Conservation (phyloP, 2,797 vertebrate genomes). For the Loriculus beryllinus region DNA sequence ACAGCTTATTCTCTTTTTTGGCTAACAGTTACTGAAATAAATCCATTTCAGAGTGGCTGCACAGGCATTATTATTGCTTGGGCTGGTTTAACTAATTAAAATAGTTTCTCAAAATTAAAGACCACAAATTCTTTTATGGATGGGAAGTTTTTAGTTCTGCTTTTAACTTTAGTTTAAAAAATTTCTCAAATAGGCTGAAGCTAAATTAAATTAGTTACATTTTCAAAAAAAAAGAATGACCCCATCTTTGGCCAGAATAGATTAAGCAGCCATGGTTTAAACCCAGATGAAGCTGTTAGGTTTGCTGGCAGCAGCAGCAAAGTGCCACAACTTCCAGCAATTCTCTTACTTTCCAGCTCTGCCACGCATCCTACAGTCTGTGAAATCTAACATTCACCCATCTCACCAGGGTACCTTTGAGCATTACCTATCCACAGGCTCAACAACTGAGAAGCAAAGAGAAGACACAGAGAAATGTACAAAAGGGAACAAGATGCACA, state of each 20-base stretch:
- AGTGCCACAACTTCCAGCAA: background rate
- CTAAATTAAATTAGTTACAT: background rate
- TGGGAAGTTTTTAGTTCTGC: background rate
- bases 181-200: background rate
- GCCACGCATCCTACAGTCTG: accelerated
- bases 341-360: background rate
- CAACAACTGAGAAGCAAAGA: background rate
- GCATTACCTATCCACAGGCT: background rate
- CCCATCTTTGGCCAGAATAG: background rate
- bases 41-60: background rate
- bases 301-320: background rate
- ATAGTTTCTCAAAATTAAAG: background rate
- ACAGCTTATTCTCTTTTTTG: background rate
- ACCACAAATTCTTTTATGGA: background rate
- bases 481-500: background rate
- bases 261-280: background rate
- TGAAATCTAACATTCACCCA: background rate
- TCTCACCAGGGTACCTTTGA: background rate
- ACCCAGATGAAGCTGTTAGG: background rate
- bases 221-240: background rate
- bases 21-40: background rate
- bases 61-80: background rate
- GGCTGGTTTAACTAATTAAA: background rate
- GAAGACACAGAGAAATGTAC: background rate
- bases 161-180: background rate